Percentiles rank a stretch among this genome's conserved stretches.
Evolutionary conservation across 2,797 vertebrate species (phyloP).

Genomic region (Philypnodon macrostomus): DNA sequence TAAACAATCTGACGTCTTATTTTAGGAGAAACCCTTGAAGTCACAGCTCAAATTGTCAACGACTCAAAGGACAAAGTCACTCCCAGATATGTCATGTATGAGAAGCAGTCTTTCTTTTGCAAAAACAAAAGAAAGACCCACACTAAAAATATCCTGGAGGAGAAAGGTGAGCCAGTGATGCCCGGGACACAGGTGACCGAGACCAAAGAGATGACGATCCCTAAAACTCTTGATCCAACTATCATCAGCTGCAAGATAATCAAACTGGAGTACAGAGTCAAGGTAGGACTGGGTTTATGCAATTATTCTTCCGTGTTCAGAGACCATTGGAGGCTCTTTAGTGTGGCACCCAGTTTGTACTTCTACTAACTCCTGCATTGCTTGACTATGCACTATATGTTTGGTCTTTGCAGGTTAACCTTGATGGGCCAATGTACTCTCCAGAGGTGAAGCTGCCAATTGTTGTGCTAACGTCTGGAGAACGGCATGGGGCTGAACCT

Average conservation of each 20-base stretch:
- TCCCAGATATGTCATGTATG: slow-evolving; percentile 3
- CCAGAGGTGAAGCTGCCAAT: background rate
- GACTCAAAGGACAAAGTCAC: slow-evolving; percentile 1
- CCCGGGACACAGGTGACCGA: background rate
- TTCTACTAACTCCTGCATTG: no score
- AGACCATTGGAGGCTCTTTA: no score
- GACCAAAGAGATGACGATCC: slow-evolving; percentile 1
- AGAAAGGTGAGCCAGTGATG: background rate
- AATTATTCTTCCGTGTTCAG: no score
- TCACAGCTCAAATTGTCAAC: slow-evolving; percentile 5
- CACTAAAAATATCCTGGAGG: background rate
- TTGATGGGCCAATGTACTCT: background rate
- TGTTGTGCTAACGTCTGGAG: background rate
- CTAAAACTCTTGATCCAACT: background rate
- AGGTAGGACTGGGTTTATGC: background rate
- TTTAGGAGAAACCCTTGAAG: slow-evolving; percentile 1
- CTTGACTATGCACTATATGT: background rate
- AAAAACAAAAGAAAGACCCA: slow-evolving; percentile 5
- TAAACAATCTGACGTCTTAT: background rate
- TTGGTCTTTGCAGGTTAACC: background rate
- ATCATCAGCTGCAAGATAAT: slow-evolving; percentile 3
- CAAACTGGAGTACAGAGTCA: slow-evolving; percentile 2
- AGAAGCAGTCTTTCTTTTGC: slow-evolving; percentile 4
- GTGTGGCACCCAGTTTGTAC: no score
- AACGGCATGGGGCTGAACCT: background rate